Evolutionary conservation across 2,888 invertebrate species (phyloP).

Genomic region (Cheilosia grossa): DNA sequence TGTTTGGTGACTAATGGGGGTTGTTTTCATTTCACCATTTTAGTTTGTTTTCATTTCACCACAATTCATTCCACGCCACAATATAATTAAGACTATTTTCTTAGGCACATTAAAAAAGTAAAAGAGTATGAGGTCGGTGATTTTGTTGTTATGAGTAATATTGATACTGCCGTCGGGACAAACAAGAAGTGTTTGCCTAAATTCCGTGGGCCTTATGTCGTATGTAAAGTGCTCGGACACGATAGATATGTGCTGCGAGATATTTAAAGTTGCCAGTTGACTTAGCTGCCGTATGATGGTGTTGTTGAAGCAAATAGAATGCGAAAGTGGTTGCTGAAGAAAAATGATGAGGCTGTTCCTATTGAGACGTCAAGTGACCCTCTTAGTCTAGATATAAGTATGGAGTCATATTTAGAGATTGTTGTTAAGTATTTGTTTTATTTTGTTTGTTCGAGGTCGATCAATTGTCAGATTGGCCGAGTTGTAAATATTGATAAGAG

Average conservation of each 20-base stretch:
- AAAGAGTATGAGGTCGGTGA: background rate
- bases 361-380: no score
- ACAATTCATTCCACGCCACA: no score
- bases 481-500: background rate
- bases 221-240: background rate
- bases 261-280: conserved; percentile 2
- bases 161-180: background rate
- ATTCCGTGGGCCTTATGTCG: background rate
- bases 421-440: background rate
- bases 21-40: no score
- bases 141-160: background rate
- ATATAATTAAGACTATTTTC: background rate
- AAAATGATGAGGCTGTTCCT: no score
- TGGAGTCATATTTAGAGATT: background rate
- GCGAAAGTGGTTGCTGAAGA: background rate
- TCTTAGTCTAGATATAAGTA: background rate
- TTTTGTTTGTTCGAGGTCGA: background rate
- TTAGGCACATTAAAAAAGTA: background rate
- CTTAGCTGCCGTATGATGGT: background rate
- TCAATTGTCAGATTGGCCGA: background rate
- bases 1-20: no score
- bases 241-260: background rate
- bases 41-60: no score
- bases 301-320: background rate
- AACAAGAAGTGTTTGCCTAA: conserved; percentile 7